Base-by-base conservation (phyloP, 1,140 invertebrate genomes). In the Hyphantria cunea region DNA sequence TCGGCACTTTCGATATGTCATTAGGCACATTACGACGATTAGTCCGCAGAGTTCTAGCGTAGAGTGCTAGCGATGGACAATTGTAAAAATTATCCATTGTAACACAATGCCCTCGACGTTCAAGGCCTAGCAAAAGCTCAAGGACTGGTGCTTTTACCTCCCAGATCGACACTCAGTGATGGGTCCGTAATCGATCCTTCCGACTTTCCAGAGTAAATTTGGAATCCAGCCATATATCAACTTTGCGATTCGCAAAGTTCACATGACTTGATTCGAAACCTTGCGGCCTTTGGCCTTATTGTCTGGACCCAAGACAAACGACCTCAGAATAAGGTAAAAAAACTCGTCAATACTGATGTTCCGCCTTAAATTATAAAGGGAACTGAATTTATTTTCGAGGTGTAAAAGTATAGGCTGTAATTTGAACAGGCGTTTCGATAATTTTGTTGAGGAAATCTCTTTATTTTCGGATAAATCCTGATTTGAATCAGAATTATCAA, bases 81-180 rank as follows among this genome's bases (percentile, higher is more conserved):
- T 75, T 55, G 49, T 68, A 64, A 73, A 55, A 54, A 55, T 68
- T 63, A 50, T 68, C 55, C 76, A 71, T 70, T 11, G 34, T 37
- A 0, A 60, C 10, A 49, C 59, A 59, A 60, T 60, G 56, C n/a
- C 61, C 55, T 33, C 32, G 32, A 42, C 17, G 13, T 14, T 52
- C 42, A 7, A 49, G 14, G 2, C 50, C 48, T 33, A 53, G 12
- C 2, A 55, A 31, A 0, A 65, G 14, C 10, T 51, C 63, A 15
- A 65, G 42, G 12, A 65, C 63, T 50, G 10, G 63, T 39, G 45
- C 15, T 65, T 12, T 51, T 41, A 25, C 12, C 33, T 9, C 32
- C 63, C 11, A 65, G 44, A 31, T 50, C 25, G 10, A 14, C 45
- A 45, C 53, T 31, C 12, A 49, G 41, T 17, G 48, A 54, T 6